Conservation (phyloP, 2,888 invertebrate genomes). For the Chouioia cunea region DNA sequence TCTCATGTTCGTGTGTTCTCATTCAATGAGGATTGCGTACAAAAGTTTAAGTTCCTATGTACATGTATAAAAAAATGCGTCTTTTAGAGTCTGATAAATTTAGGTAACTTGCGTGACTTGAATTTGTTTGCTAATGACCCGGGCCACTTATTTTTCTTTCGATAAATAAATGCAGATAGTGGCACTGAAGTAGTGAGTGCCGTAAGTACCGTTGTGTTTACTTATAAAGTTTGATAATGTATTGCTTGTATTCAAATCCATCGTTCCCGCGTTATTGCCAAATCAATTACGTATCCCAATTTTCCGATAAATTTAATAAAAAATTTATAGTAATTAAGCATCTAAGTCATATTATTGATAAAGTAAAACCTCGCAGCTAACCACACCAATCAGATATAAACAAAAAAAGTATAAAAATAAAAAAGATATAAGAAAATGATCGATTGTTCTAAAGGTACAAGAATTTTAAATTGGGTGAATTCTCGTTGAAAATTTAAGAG, state of each 20-base stretch:
- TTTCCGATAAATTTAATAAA: no score
- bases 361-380: neutral
- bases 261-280: constrained; percentile 27
- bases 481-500: constrained; percentile 23
- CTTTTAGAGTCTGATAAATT: constrained; percentile 34
- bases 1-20: constrained; percentile 11
- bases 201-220: constrained; percentile 40
- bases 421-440: neutral
- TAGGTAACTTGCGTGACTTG: constrained; percentile 1
- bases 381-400: neutral
- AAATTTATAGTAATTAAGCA: no score
- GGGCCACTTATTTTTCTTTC: constrained; percentile 8
- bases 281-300: neutral
- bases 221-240: constrained; percentile 15
- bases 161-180: constrained; percentile 33
- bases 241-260: constrained; percentile 20
- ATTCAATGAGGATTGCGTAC: constrained; percentile 26
- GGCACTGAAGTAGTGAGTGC: constrained; percentile 28
- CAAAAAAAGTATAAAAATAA: neutral
- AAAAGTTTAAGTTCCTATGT: constrained; percentile 33
- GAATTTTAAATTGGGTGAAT: constrained; percentile 15
- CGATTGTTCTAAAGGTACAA: constrained; percentile 6
- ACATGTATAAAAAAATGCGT: constrained; percentile 44
- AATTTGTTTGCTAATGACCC: constrained; percentile 11
- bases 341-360: constrained; percentile 18